Evolutionary conservation across 1,140 invertebrate genomes (phyloP).

Genomic region (Dolichoris vasculosae): DNA sequence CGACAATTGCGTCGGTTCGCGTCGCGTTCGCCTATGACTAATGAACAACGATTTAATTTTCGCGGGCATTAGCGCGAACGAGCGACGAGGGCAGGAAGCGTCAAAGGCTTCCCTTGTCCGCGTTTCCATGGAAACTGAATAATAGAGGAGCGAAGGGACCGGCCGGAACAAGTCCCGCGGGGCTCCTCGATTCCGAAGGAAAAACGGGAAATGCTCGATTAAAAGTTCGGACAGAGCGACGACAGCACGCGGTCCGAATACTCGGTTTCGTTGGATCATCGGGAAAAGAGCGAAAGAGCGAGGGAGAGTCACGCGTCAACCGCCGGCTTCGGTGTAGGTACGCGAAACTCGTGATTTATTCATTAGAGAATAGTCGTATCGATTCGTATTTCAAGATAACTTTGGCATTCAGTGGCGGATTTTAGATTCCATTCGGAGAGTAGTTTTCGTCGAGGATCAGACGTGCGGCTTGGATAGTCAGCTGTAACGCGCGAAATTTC

Average conservation of each 20-base stretch:
- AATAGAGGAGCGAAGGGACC: background rate
- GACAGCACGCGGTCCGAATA: conserved; percentile 20
- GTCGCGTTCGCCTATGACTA: background rate
- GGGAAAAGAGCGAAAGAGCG: background rate
- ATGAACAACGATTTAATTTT: conserved; percentile 45
- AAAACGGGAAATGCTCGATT: conserved; percentile 3
- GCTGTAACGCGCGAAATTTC: conserved; percentile 41
- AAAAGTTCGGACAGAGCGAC: conserved; percentile 35
- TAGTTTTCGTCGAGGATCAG: conserved; percentile 47
- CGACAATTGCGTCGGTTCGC: background rate
- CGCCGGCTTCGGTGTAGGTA: background rate
- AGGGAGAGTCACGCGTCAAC: background rate
- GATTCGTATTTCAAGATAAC: conserved; percentile 54
- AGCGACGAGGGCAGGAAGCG: background rate
- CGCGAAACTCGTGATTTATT: conserved; percentile 52
- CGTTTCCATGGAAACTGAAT: background rate
- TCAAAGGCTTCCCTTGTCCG: background rate
- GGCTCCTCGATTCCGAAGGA: background rate
- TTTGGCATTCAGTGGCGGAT: conserved; percentile 42
- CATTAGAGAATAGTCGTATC: conserved; percentile 53
- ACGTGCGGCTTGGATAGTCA: conserved; percentile 38
- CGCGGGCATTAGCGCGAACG: background rate
- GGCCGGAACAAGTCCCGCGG: background rate
- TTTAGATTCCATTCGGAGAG: conserved; percentile 48
- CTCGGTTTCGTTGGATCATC: background rate